Base-by-base conservation (phyloP, 2,113 vertebrate genomes). In the Sigmodon hispidus region DNA sequence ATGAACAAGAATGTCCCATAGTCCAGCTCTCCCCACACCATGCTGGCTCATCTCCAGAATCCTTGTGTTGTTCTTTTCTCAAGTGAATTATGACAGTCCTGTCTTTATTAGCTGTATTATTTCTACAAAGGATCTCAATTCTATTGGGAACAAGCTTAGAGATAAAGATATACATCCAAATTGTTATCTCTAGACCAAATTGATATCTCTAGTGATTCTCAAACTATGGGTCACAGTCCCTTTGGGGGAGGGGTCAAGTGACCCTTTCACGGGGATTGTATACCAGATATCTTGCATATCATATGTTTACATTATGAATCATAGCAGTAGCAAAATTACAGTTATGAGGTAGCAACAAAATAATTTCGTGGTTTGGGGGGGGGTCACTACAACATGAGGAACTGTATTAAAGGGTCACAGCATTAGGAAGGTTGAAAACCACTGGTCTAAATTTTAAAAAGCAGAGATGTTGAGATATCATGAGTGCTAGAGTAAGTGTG, bases 101-200 rank as follows among this genome's bases (percentile, higher is more conserved):
- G 52, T n/a, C 40, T 89, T 87, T 2, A 45, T 31, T 50, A 94
- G 61, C 9, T 72, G 1, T 7, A 50, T 52, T 45, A 45, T 52
- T 90, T 84, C 45, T 77, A 69, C 22, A 84, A 73, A 24, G 7
- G 4, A 52, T 50, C 50, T 57, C 7, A 65, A 76, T n/a, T 31
- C 13, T 72, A 77, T 90, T 48, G 83, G 69, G 63, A 87, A 83
- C 31, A 90, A 92, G 69, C 40, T 11, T 59, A 50, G 21, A 50
- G 36, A 43, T 26, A 79, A 22, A 34, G 45, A 92, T 61, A 48
- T 79, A 93, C 92, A 50, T 79, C 26, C 85, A 90, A 91, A 31
- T 67, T 76, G 43, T 75, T 45, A 80, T 90, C 26, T 92, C 48
- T 55, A 69, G 43, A 34, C 40, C 72, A 75, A n/a, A n/a, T n/a